Evolutionary conservation across 2,797 vertebrate genomes (phyloP), one percentile per base, ranked within the genome.

Genomic region (Streptopelia turtur): DNA sequence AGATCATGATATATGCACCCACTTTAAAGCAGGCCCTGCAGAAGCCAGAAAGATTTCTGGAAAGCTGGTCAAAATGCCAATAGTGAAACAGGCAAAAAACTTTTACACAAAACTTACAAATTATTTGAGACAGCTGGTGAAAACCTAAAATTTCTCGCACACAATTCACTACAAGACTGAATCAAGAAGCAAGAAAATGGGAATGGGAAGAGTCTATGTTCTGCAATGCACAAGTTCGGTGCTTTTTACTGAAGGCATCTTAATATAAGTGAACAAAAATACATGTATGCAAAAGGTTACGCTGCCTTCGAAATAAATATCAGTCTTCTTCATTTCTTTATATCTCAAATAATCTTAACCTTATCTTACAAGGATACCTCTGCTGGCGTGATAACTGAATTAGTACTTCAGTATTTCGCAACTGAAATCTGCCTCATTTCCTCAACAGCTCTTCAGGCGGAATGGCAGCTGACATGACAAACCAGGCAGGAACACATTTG

Each of bases 401-500:
- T 71, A 81, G 66, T 85, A 61, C 12, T 78, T 57, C 49, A 64
- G 45, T 52, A 74, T 83, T 93, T 89, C 64, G 18, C 68, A 75
- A 16, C n/a, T 0, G 4, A 78, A 92, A 81, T 78, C 65, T 68
- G 71, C 61, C 41, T 83, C 41, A 52, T 90, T 90, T 95, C 85
- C 91, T 95, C 61, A 91, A 53, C 23, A 57, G 72, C 37, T 91
- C 82, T 74, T 69, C 74, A 82, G 49, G 70, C 65, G 71, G 72
- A 92, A 86, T 41, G 53, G 83, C 72, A 94, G 81, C 75, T 93
- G 86, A 94, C 74, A 60, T 10, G 57, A 94, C 69, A 80, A 88
- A 94, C 59, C 83, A 92, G 92, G 84, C 83, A 96, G 59, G 87
- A 95, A 71, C 55, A 78, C 50, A 76, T 83, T 87, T 91, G 87